Evolutionary conservation across 1,140 invertebrate genomes (phyloP), one percentile per base, ranked within the genome.

Genomic region (Hycleus cichorii): DNA sequence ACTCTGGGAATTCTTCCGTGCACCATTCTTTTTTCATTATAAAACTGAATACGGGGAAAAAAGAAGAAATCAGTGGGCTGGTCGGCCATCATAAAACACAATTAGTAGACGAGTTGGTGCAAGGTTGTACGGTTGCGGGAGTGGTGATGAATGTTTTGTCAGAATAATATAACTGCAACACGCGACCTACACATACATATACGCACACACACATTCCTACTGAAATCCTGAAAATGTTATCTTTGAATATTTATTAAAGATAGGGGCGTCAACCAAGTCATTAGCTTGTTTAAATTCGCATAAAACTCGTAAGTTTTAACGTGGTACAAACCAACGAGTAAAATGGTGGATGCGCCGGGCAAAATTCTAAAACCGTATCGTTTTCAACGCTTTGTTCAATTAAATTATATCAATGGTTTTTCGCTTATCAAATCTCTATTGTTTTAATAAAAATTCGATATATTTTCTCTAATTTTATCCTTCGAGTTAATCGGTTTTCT

Each of bases 31-130:
- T 32, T 32, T 18, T 18, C 27, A 40, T n/a, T 11, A 9, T 4
- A 50, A 47, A 26, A 53, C 48, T 59, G 57, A 59, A 53, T 49
- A 53, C 46, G 39, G 57, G 24, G 45, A 46, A 47, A 52, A 59
- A 18, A 18, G 18, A 18, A 18, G 32, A 59, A 54, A 59, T 54
- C 44, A 46, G 50, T 59, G 50, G 58, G 58, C 54, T 44, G 58
- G 58, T 47, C 50, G 6, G 42, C 39, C 47, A 50, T 59, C 58
- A 59, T 59, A 59, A 59, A 59, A 59, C 58, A 59, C 50, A 59
- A 59, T 59, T 54, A 52, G 39, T 47, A 25, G 32, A 27, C 45
- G 32, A 32, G 26, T 43, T 50, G 58, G 58, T 59, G 58, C 58
- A 54, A 59, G 49, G 42, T 50, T 53, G 58, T 49, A 54, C 51